A percentile compares a stretch with the other conserved stretches of the same genome.
These are phyloP conservation scores for Phaonia tiefii DNA, from an alignment of 2,888 invertebrate genomes.

Conservation along the genomic window DNA sequence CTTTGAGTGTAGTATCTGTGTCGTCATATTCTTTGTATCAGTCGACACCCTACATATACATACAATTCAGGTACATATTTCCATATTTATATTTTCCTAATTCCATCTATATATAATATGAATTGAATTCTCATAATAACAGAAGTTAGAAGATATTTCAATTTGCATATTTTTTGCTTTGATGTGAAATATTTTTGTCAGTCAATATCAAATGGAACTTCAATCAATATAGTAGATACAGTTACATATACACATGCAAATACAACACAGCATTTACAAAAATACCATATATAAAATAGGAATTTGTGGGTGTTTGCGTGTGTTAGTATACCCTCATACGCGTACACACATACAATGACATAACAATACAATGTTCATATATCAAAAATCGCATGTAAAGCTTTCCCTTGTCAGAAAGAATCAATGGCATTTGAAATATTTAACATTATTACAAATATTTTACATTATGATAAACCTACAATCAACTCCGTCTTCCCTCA, in stretches of 20 bases:
- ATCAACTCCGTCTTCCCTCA: neutral
- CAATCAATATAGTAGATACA: neutral
- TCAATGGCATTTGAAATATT: slow-evolving; percentile 31
- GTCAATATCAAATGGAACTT: neutral
- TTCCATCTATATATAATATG: too few relatives aligned
- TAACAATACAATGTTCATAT: slow-evolving; percentile 8
- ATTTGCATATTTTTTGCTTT: slow-evolving; percentile 14
- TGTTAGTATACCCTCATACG: neutral
- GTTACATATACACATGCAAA: neutral
- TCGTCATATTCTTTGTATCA: too few relatives aligned
- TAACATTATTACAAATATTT: slow-evolving; percentile 27
- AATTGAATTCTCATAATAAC: neutral
- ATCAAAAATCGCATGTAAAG: slow-evolving; percentile 11
- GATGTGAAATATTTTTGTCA: slow-evolving; percentile 1
- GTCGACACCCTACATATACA: too few relatives aligned
- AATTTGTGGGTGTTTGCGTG: neutral
- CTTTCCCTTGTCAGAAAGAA: slow-evolving; percentile 13
- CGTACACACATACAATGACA: too few relatives aligned
- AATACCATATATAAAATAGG: neutral
- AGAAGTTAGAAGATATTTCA: neutral
- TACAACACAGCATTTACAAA: neutral
- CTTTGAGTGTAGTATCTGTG: too few relatives aligned
- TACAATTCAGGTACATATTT: too few relatives aligned
- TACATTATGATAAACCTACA: slow-evolving; percentile 27
- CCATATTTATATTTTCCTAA: too few relatives aligned